Percentiles rank a stretch among this genome's conserved stretches.
These are phyloP conservation scores for Antitype chi DNA, from an alignment of 2,888 invertebrate species.

Conservation along the genomic window DNA sequence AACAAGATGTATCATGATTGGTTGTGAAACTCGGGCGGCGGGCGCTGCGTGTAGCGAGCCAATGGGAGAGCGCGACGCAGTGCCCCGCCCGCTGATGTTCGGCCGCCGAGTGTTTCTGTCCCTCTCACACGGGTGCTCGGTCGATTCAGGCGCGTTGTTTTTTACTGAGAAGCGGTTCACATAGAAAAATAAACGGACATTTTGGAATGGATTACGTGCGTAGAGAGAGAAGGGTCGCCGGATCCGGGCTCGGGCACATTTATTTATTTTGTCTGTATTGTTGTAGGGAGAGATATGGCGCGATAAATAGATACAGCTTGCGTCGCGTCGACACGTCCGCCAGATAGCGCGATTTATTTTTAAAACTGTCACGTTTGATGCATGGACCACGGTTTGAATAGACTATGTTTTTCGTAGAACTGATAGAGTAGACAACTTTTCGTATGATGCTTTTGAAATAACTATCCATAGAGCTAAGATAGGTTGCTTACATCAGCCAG, in stretches of 20 bases:
- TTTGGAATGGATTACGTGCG: conserved; percentile 85
- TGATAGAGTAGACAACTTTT: conserved; percentile 25
- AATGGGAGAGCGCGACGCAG: conserved; percentile 79
- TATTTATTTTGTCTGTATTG: conserved; percentile 86
- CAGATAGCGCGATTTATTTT: conserved; percentile 72
- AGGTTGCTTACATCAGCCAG: neutral
- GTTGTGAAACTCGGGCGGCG: conserved; percentile 82
- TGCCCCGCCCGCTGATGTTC: conserved; percentile 82
- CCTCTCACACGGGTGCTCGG: conserved; percentile 79
- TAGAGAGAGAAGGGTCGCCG: conserved; percentile 84
- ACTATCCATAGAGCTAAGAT: neutral
- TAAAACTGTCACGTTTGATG: conserved; percentile 73
- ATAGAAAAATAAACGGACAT: conserved; percentile 90
- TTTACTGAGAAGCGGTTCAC: conserved; percentile 82
- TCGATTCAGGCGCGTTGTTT: conserved; percentile 84
- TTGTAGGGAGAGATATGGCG: conserved; percentile 85
- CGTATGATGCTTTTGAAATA: conserved; percentile 15
- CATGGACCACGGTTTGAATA: conserved; percentile 49
- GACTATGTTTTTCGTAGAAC: conserved; percentile 45
- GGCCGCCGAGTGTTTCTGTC: conserved; percentile 76
- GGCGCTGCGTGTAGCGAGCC: conserved; percentile 78
- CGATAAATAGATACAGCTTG: conserved; percentile 88
- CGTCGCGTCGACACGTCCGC: conserved; percentile 72
- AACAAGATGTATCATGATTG: conserved; percentile 76
- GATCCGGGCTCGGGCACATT: conserved; percentile 84